Evolutionary conservation across 2,888 invertebrate genomes (phyloP).

Genomic region (Mythimna pallens): DNA sequence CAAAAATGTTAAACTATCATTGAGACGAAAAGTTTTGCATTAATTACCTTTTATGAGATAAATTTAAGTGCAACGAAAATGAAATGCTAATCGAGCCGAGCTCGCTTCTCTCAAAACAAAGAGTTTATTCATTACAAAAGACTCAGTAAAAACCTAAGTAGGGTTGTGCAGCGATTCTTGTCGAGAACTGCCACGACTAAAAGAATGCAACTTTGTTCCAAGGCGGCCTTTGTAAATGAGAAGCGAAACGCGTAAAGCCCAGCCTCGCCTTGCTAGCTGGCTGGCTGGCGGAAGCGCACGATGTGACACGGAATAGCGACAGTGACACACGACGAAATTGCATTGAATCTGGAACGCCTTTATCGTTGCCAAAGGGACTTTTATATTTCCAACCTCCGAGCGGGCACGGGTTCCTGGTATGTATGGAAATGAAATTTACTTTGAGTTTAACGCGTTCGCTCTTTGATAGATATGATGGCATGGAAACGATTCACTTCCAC

Average conservation of each 20-base stretch:
- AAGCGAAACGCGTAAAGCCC: constrained; percentile 65
- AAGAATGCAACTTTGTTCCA: constrained; percentile 72
- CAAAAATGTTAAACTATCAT: constrained; percentile 27
- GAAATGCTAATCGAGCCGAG: constrained; percentile 66
- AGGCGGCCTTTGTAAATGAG: constrained; percentile 70
- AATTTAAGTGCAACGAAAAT: constrained; percentile 64
- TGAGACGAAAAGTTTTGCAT: constrained; percentile 52
- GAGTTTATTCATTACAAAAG: constrained; percentile 73
- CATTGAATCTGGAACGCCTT: constrained; percentile 70
- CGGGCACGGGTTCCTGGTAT: constrained; percentile 43
- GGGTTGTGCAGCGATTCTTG: constrained; percentile 67
- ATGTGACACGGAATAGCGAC: constrained; percentile 68
- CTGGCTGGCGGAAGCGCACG: constrained; percentile 63
- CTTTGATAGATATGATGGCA: constrained; percentile 33
- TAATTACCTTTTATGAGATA: constrained; percentile 58
- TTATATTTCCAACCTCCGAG: constrained; percentile 52
- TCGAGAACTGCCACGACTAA: constrained; percentile 63
- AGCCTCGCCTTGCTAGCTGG: constrained; percentile 49
- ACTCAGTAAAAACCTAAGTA: constrained; percentile 68
- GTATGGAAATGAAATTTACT: constrained; percentile 56
- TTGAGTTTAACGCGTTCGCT: constrained; percentile 28
- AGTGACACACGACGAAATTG: constrained; percentile 71
- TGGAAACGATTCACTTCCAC: constrained; percentile 28
- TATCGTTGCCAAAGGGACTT: constrained; percentile 63
- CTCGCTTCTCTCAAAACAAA: constrained; percentile 69